These are phyloP conservation scores for Parasteatoda tepidariorum DNA, from an alignment of 1,140 invertebrate species.

Conservation along the genomic window DNA sequence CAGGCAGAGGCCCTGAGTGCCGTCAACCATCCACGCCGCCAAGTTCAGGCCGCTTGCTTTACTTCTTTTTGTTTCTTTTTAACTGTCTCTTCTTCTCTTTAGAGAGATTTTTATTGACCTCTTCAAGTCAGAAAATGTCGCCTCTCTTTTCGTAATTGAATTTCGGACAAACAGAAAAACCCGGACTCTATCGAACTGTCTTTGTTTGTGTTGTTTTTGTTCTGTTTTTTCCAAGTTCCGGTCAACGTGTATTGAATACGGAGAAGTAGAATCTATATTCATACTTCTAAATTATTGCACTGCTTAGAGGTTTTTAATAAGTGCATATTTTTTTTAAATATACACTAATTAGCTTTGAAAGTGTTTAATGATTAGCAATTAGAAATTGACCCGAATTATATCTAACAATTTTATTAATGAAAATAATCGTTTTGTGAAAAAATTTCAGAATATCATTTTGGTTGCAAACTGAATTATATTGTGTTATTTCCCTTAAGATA, in stretches of 20 bases:
- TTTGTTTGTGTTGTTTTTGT: background rate
- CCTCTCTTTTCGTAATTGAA: conserved; percentile 33
- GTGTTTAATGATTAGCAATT: no score
- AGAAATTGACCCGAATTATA: no score
- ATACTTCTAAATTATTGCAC: no score
- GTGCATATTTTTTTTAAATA: no score
- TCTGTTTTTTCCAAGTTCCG: background rate
- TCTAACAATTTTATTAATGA: no score
- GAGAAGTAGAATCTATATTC: background rate
- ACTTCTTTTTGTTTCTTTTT: background rate
- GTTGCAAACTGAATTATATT: no score
- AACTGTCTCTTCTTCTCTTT: background rate
- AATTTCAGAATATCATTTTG: no score
- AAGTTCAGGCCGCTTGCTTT: background rate
- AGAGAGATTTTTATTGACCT: conserved; percentile 27
- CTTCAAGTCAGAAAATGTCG: conserved; percentile 28
- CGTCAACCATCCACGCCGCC: background rate
- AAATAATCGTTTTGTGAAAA: no score
- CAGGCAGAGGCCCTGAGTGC: conserved; percentile 8
- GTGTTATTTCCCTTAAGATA: no score
- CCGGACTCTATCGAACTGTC: background rate
- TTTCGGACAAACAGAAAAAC: conserved; percentile 2
- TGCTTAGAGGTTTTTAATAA: no score
- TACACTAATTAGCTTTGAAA: no score
- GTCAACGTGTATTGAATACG: background rate